Evolutionary conservation across 2,797 vertebrate species (phyloP), one percentile per base, ranked within the genome.

Genomic region (Microctenopoma lineatum): DNA sequence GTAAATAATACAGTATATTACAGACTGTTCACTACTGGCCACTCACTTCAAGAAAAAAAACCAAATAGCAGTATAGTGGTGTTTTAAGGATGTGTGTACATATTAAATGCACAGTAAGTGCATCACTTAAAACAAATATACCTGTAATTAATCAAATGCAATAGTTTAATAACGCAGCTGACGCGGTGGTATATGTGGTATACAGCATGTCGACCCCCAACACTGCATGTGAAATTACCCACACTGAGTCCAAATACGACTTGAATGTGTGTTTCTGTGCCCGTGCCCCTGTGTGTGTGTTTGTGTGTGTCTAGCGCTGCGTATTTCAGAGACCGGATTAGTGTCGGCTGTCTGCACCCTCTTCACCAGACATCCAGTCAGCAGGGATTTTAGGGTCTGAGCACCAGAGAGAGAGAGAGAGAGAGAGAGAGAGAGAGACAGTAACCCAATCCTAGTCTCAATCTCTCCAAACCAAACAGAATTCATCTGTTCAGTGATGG

Each of bases 311-410:
- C 21, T 21, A 21, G 21, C 25, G 74, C 25, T 79, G 75, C 74
- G 79, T 75, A 59, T 75, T 63, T 21, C 61, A 59, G 78, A 67
- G 85, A 56, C 56, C 34, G 80, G 88, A 90, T 91, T 91, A 90
- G 81, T 86, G 82, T 87, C 65, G 74, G 63, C 84, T 90, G 86
- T 92, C 88, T 91, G 90, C 85, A 83, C 77, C 79, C 80, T 85
- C 76, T 89, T 68, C 62, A 85, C 85, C 87, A 91, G 87, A 89
- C 87, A 85, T 87, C 79, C 84, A 90, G 87, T 91, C 87, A 89
- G 86, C 87, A 90, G 86, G 88, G 89, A 90, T 93, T 93, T 92
- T 84, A 84, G 76, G 85, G 85, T 90, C 89, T 90, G 86, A 89
- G 88, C 85, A 76, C 72, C 7, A 25, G 36, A 38, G 36, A 44